These are phyloP conservation scores for Rhopalosiphum maidis DNA, from an alignment of 1,140 invertebrate genomes.

Conservation along the genomic window DNA sequence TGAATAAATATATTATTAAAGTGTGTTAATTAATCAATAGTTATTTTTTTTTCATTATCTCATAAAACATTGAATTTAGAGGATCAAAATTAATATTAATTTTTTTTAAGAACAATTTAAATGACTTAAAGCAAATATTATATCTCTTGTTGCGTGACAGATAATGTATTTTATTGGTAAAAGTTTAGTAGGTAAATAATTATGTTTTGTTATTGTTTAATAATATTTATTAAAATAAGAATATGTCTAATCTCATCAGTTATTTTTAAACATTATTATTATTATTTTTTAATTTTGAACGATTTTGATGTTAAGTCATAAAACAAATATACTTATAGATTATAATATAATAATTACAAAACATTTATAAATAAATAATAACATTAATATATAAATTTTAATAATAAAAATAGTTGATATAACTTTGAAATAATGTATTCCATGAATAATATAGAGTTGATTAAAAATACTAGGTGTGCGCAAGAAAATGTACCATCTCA, in stretches of 20 bases:
- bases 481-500: no score
- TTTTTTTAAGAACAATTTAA: neutral
- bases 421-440: no score
- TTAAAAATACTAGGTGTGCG: no score
- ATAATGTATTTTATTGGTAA: neutral
- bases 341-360: neutral
- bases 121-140: neutral
- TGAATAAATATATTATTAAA: conserved; percentile 45
- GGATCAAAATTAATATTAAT: conserved; percentile 18
- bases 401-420: no score
- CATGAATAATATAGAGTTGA: no score
- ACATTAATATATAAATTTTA: neutral
- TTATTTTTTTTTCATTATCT: conserved; percentile 11
- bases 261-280: neutral
- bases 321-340: neutral
- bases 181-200: neutral
- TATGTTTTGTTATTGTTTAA: conserved; percentile 9
- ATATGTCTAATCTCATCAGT: neutral
- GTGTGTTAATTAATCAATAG: conserved; percentile 39
- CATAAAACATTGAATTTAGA: neutral
- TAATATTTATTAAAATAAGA: conserved; percentile 20
- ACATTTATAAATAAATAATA: neutral
- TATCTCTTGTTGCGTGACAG: neutral
- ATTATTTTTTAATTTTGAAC: neutral
- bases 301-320: neutral